phyloP scores from a whole-genome alignment of 2,888 invertebrate species.

The Pyrrhia umbra region DNA sequence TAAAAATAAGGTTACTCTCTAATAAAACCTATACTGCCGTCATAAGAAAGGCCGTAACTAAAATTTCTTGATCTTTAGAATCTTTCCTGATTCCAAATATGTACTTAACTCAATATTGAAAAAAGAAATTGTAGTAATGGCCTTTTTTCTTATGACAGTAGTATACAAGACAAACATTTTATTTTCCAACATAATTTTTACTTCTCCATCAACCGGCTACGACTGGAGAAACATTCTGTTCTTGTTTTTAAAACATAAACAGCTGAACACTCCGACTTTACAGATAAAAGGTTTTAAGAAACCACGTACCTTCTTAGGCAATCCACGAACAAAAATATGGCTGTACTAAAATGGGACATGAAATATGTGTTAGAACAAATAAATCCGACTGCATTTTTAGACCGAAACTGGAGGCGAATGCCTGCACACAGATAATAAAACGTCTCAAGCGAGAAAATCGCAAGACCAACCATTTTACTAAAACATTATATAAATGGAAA shows the following conservation, averaged over 20 bases:
- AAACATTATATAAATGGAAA: conserved; percentile 7
- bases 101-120: too few relatives aligned
- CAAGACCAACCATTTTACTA: conserved; percentile 1
- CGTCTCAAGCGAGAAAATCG: conserved; percentile 19
- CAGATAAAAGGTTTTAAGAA: conserved; percentile 20
- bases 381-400: conserved; percentile 44
- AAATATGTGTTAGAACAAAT: conserved; percentile 33
- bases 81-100: too few relatives aligned
- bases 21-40: too few relatives aligned
- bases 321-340: not conserved
- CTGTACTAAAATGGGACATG: conserved; percentile 9
- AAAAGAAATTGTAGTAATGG: too few relatives aligned
- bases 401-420: conserved; percentile 33
- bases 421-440: conserved; percentile 38
- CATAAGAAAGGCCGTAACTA: too few relatives aligned
- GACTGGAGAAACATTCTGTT: not conserved
- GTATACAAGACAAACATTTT: not conserved
- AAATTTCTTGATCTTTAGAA: too few relatives aligned
- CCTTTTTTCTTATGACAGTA: too few relatives aligned
- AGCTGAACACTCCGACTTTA: not conserved
- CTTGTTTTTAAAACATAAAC: not conserved
- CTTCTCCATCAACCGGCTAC: not conserved
- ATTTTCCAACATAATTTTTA: not conserved
- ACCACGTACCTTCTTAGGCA: too few relatives aligned
- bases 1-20: too few relatives aligned